Base-by-base conservation (phyloP, 2,888 invertebrate genomes). In the Beris morrisii region DNA sequence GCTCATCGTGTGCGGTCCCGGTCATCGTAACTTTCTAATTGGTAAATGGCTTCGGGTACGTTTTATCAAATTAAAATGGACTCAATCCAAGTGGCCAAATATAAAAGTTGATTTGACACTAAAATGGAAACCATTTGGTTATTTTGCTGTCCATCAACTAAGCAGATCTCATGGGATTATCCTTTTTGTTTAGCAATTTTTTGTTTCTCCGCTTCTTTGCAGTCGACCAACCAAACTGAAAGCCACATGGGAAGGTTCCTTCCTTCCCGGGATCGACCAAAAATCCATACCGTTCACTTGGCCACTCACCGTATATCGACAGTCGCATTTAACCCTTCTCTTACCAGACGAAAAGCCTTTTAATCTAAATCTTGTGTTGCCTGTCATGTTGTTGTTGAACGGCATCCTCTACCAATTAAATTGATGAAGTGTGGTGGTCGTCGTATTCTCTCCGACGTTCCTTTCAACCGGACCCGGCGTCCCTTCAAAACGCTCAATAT, bases 361-460 rank as follows among this genome's bases (percentile, higher is more conserved):
- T 69, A 69, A 69, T 69, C 68, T 66, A 69, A 66, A 66, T 69
- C 66, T 66, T 66, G 64, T 69, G 68, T 69, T 48, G 55, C 50
- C 66, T 69, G 68, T 69, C 68, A 69, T 66, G 66, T 64, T 64
- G 64, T 15, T 64, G 38, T 64, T 64, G 53, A 53, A 30, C 54
- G 53, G 64, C 55, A 55, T 64, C 55, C 55, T 55, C 64, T 58
- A 64, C 64, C 65, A 67, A 67, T 67, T 67, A 67, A 67, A 65
- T 67, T 67, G 67, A 67, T 67, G 65, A 67, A 67, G 65, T 67
- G 58, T 43, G 56, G 59, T 59, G 38, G 48, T 59, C 67, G 28
- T 58, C 55, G 67, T 59, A 64, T 38, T 61, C 52, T 58, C 67
- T 53, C 57, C 58, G 53, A 59, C 50, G 46, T 55, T 67, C 59